phyloP scores from a whole-genome alignment of 2,888 invertebrate species.

The Agriotes lineatus region DNA sequence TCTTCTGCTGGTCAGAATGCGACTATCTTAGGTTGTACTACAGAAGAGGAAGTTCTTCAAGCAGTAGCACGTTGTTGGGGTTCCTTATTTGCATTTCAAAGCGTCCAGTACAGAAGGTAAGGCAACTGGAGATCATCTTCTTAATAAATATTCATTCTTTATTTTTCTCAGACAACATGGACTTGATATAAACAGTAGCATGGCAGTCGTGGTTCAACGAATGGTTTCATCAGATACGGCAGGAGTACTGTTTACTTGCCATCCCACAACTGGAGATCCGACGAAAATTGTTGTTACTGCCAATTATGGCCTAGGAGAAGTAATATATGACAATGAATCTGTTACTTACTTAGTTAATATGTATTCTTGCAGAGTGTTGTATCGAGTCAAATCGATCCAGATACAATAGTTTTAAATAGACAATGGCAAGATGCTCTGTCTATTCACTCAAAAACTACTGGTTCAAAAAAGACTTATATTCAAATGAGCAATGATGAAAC shows the following conservation, averaged over 20 bases:
- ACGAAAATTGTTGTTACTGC: slow-evolving; percentile 79
- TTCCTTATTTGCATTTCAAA: slow-evolving; percentile 82
- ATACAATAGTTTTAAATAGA: slow-evolving; percentile 74
- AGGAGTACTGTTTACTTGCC: slow-evolving; percentile 86
- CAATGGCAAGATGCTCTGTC: slow-evolving; percentile 66
- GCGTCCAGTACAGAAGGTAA: slow-evolving; percentile 83
- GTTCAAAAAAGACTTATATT: slow-evolving; percentile 70
- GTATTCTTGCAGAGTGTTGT: slow-evolving; percentile 77
- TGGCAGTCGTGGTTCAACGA: slow-evolving; percentile 85
- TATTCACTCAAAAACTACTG: slow-evolving; percentile 67
- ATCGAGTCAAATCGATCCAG: slow-evolving; percentile 82
- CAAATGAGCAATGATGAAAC: slow-evolving; percentile 61
- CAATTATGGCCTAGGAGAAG: slow-evolving; percentile 88
- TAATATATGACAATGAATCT: slow-evolving; percentile 62
- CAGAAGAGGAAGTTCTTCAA: slow-evolving; percentile 68
- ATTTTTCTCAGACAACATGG: slow-evolving; percentile 80
- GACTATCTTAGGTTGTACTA: slow-evolving; percentile 78
- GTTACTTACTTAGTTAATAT: background rate
- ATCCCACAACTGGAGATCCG: slow-evolving; percentile 81
- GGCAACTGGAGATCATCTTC: no score
- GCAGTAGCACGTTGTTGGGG: slow-evolving; percentile 84
- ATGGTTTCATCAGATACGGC: slow-evolving; percentile 79
- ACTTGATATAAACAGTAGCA: slow-evolving; percentile 74
- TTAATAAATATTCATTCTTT: no score
- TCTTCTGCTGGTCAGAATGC: slow-evolving; percentile 90